Conservation (phyloP, 53 echinoderm and acorn worm genomes). For the Apostichopus leukothele region DNA sequence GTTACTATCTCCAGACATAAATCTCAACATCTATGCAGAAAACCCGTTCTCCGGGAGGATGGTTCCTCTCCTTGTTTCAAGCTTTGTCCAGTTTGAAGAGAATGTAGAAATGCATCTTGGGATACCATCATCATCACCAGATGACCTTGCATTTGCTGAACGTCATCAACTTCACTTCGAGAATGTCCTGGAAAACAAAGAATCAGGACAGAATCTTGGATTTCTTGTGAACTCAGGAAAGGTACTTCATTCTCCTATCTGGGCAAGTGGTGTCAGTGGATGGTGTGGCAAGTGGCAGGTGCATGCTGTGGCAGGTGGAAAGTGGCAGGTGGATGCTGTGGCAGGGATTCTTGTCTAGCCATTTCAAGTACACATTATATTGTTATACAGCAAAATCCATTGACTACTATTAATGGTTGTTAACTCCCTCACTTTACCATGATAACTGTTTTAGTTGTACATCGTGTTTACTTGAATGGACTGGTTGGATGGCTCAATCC, state of each 20-base stretch:
- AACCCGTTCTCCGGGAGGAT: conserved; percentile 70
- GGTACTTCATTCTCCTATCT: conserved; percentile 31
- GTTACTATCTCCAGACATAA: conserved; percentile 51
- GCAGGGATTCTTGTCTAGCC: too few species aligned
- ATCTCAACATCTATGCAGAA: conserved; percentile 64
- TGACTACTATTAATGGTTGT: too few species aligned
- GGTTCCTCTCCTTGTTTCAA: conserved; percentile 73
- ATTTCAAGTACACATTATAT: too few species aligned
- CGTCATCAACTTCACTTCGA: conserved; percentile 49
- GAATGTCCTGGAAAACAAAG: conserved; percentile 48
- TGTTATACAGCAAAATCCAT: too few species aligned
- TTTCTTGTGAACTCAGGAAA: conserved; percentile 67
- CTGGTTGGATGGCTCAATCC: too few species aligned
- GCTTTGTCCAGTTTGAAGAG: conserved; percentile 55
- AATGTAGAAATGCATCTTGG: conserved; percentile 74
- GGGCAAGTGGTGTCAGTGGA: too few species aligned
- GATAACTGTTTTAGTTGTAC: too few species aligned
- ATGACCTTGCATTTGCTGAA: conserved; percentile 60
- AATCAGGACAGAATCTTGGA: background rate
- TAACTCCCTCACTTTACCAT: too few species aligned
- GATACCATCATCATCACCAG: conserved; percentile 62
- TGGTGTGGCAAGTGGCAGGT: too few species aligned
- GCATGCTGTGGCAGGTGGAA: too few species aligned
- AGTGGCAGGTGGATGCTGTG: too few species aligned
- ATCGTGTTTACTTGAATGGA: too few species aligned